Evolutionary conservation across 2,797 vertebrate genomes (phyloP), one percentile per base, ranked within the genome.

Genomic region (Hephaestus fuliginosus): DNA sequence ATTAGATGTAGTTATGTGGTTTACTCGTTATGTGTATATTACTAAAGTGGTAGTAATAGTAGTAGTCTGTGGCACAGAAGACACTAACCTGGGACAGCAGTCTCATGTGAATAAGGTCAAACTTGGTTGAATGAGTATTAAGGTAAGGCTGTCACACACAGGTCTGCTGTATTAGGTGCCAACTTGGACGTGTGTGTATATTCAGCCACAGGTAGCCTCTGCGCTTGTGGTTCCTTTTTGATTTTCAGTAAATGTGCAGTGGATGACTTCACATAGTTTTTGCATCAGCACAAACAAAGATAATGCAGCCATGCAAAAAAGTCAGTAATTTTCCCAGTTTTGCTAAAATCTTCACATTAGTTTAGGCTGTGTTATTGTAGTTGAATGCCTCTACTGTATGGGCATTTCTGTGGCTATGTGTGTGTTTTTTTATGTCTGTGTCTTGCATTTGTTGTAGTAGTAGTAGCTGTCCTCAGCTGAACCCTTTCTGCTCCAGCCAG

Each of bases 381-480:
- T n/a, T n/a, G n/a, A n/a, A 22, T 7, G 5, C 22, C 11, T n/a
- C 9, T 49, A 39, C 25, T 56, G 39, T 55, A 63, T 48, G 22
- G 53, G 13, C 12, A 68, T 81, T 22, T 70, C 30, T 61, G 18
- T 56, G 14, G 56, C 3, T 57, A 1, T 14, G 7, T 7, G 44
- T 71, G 20, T 69, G 49, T 80, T 25, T 65, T 0, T 51, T 63
- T 60, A 1, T 44, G 33, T 49, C 4, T 83, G 48, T 62, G 60
- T 33, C 18, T 71, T 62, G 51, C 20, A n/a, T 51, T n/a, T n/a
- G 20, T 80, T 56, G 66, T 71, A 20, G 46, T 73, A 52, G 74
- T 76, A 30, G 25, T 43, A 49, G 52, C 57, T 78, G 82, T 88
- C 85, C 88, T 84, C 81, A 74, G 64, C 36, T 86, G 79, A 88